Conservation (phyloP, 2,113 vertebrate genomes). For the Oncorhynchus nerka region DNA sequence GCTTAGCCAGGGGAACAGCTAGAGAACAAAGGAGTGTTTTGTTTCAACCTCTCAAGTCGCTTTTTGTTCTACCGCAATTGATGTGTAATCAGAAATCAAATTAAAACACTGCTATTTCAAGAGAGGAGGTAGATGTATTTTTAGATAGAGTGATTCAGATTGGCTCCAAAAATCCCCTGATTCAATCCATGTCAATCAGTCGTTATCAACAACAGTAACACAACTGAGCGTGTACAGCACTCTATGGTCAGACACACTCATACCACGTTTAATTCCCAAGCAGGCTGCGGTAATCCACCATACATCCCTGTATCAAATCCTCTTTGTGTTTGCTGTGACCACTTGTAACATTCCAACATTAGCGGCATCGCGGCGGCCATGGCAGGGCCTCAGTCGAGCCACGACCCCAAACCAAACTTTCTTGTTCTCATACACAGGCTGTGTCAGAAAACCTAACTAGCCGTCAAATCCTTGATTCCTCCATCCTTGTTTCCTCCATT, state of each 20-base stretch:
- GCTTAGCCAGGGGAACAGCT: constrained; percentile 55
- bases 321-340: constrained; percentile 64
- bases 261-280: constrained; percentile 41
- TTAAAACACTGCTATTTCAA: constrained; percentile 37
- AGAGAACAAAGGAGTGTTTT: constrained; percentile 59
- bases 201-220: constrained; percentile 2
- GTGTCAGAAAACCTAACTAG: too few species aligned
- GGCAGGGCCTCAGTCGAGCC: constrained; percentile 45
- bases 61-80: constrained; percentile 35
- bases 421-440: constrained; percentile 29
- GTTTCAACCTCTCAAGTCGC: constrained; percentile 48
- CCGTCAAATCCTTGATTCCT: too few species aligned
- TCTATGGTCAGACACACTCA: constrained; percentile 42
- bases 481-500: too few species aligned
- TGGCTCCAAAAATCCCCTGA: not conserved
- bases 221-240: constrained; percentile 28
- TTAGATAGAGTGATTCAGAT: constrained; percentile 2
- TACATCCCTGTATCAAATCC: constrained; percentile 58
- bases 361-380: constrained; percentile 42
- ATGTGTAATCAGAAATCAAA: constrained; percentile 27
- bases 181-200: not conserved
- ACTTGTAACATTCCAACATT: constrained; percentile 68
- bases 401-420: constrained; percentile 50
- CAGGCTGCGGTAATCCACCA: constrained; percentile 42
- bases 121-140: constrained; percentile 17